Base-by-base conservation (phyloP, 2,888 invertebrate species). In the Adela reaumurella region DNA sequence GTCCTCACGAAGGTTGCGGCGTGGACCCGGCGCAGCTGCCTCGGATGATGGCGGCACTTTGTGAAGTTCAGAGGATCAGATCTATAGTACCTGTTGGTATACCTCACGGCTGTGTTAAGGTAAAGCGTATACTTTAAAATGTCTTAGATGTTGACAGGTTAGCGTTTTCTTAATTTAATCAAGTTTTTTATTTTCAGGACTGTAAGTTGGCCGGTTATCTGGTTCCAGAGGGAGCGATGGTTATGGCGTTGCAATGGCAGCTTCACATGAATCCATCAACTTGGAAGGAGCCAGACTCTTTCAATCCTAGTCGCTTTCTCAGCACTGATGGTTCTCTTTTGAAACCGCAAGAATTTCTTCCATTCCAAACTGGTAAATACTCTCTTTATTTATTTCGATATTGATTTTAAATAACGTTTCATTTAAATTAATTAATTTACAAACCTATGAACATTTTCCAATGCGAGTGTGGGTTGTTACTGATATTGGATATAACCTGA, bases 71-170 rank as follows among this genome's bases (percentile, higher is more conserved):
- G 63, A 81, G 94, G 47, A 83, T 92, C 42, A 79, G 92, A 19
- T 85, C 89, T 1, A 89, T 91, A 3, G 88, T 91, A 1, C 93
- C 94, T 0, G 71, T 91, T 24, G 94, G 94, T 3, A 88, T 94
- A 56, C 93, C 94, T 6, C 94, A 94, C 63, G 92, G 92, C 42
- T 84, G 88, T 54, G 48, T 69, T 10, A 63, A 74, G 61, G 78
- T 77, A 24, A 4, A 24, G 8, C n/a, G n/a, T n/a, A n/a, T n/a
- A n/a, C n/a, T n/a, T n/a, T n/a, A 24, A 24, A 24, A 6, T 24
- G 24, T 24, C 5, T 24, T 6, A 24, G 24, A 6, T 24, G 24
- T 24, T 24, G 24, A 24, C 24, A n/a, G n/a, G n/a, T n/a, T n/a
- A n/a, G n/a, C n/a, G n/a, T n/a, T n/a, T n/a, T n/a, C n/a, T n/a